Evolutionary conservation across 1,140 invertebrate species (phyloP).

Genomic region (Drosophila nigrodunni): DNA sequence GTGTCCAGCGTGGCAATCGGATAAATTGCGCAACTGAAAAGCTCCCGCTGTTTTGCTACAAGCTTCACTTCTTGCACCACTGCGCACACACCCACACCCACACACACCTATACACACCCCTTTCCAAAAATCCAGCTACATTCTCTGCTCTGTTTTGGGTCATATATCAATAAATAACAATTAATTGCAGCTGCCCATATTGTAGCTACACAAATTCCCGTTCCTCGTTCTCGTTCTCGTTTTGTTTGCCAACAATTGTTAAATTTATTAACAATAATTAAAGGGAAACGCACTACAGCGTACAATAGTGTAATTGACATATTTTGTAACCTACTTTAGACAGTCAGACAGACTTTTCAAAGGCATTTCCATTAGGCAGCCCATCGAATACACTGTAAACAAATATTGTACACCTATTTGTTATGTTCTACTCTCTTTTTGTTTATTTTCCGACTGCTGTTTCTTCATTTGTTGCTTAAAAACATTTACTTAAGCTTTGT

Average conservation of each 20-base stretch:
- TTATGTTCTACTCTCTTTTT: not conserved
- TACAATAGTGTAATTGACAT: conserved; percentile 12
- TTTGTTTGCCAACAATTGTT: conserved; percentile 13
- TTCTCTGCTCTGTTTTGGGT: conserved; percentile 10
- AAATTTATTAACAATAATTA: conserved; percentile 44
- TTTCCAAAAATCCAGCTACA: conserved; percentile 4
- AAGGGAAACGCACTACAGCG: not conserved
- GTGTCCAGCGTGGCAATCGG: conserved; percentile 30
- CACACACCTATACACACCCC: not conserved
- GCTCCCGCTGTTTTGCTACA: conserved; percentile 24
- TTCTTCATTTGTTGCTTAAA: not conserved
- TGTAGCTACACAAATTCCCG: too few species aligned
- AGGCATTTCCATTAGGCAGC: too few species aligned
- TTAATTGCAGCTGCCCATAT: conserved; percentile 19
- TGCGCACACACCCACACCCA: conserved; percentile 5
- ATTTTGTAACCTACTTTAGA: conserved; percentile 11
- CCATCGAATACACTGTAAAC: not conserved
- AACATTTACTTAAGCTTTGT: too few species aligned
- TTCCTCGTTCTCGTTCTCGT: conserved; percentile 12
- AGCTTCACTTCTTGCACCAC: conserved; percentile 56
- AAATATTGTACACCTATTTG: not conserved
- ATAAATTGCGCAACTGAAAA: conserved; percentile 56
- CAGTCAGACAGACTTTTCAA: not conserved
- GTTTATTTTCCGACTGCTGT: not conserved
- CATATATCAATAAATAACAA: conserved; percentile 72